Percentiles rank a stretch among this genome's conserved stretches.
These are phyloP conservation scores for Seriola dumerili DNA, from an alignment of 2,113 vertebrate genomes.

Conservation along the genomic window DNA sequence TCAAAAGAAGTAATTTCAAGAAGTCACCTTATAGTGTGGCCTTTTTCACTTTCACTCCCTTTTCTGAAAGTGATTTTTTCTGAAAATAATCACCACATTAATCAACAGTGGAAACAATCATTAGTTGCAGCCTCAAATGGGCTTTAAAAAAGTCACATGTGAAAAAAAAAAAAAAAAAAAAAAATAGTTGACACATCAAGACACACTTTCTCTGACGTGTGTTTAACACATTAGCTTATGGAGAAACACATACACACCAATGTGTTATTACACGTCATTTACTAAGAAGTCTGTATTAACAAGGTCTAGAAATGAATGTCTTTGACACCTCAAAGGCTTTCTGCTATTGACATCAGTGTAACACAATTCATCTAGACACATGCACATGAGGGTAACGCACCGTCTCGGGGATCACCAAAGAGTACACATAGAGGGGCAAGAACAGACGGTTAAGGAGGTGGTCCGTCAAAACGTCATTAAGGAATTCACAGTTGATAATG, in stretches of 20 bases:
- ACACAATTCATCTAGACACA: background rate
- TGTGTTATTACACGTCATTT: background rate
- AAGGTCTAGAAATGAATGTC: background rate
- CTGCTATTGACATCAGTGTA: background rate
- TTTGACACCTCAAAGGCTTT: background rate
- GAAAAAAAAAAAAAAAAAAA: background rate
- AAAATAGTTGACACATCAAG: background rate
- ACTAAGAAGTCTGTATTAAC: too few relatives aligned
- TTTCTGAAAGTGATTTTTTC: background rate
- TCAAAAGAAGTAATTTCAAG: background rate
- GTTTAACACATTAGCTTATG: background rate
- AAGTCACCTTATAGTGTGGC: background rate
- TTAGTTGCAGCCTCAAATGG: background rate
- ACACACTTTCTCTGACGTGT: background rate
- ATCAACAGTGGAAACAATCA: background rate
- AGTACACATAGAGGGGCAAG: slow-evolving; percentile 96
- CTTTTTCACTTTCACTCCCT: background rate
- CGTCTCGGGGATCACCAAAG: slow-evolving; percentile 91
- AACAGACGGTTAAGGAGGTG: slow-evolving; percentile 98
- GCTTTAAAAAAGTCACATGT: too few relatives aligned
- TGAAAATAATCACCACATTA: background rate
- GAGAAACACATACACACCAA: background rate
- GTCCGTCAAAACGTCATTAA: slow-evolving; percentile 97
- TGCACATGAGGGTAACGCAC: slow-evolving; percentile 55
- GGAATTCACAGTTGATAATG: slow-evolving; percentile 98